Base-by-base conservation (phyloP, 2,888 invertebrate genomes). In the Chromoteleia sp. region DNA sequence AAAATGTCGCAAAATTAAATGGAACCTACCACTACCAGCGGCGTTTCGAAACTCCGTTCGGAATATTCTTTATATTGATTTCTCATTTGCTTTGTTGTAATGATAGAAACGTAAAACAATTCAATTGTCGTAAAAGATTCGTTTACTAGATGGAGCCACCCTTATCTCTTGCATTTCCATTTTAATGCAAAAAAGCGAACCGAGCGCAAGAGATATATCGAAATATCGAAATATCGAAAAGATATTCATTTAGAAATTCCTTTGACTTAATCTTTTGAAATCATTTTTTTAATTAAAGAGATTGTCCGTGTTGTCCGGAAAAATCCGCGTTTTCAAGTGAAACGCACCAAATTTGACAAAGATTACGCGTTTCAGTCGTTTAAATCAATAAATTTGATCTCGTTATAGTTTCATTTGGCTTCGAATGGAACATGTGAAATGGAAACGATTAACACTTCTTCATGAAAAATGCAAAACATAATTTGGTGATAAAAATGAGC, bases 11-110 rank as follows among this genome's bases (percentile, higher is more conserved):
- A 33, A 48, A 48, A 36, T 14, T 1, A 21, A 39, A 21, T 65
- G 50, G 39, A 65, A 65, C 15, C 52, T 39, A 29, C 21, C 10
- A n/a, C 52, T 39, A 29, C 7, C 41, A 25, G 52, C 7, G 14
- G 17, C 50, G 12, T 50, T 21, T 21, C 50, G 71, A 30, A 61
- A 21, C 61, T n/a, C n/a, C n/a, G 43, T 61, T 61, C 6, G 52
- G 41, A 61, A 58, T 75, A 67, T 67, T 67, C 65, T 50, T 67
- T 54, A 67, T 75, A 75, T 76, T 52, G 75, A 76, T 76, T 76
- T 76, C 75, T 67, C 75, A 59, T 67, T 67, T 67, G 33, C 67
- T 67, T 59, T 76, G n/a, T n/a, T n/a, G 59, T 45, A 67, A 67
- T 67, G 52, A 59, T 56, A 54, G 58, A 5, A 52, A 67, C 59